These are phyloP conservation scores for Eulithis testata DNA, from an alignment of 2,888 invertebrate species.

Conservation along the genomic window DNA sequence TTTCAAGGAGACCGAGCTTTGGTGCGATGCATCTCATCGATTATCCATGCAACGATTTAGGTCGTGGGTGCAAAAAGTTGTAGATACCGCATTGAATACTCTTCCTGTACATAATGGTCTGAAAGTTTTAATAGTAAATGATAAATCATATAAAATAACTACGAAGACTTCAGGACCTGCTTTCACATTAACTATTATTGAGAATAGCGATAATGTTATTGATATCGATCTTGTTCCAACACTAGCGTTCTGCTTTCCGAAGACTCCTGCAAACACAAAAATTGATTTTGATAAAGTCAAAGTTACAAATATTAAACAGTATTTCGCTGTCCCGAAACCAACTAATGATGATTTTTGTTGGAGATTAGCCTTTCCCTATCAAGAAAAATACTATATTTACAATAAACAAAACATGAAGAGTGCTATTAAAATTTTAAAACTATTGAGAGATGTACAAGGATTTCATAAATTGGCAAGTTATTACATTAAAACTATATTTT, in stretches of 20 bases:
- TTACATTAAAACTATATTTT: conserved; percentile 66
- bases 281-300: conserved; percentile 54
- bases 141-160: conserved; percentile 49
- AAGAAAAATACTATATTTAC: conserved; percentile 59
- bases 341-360: conserved; percentile 59
- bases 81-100: conserved; percentile 56
- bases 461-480: conserved; percentile 67
- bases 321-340: conserved; percentile 69
- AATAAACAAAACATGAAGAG: conserved; percentile 63
- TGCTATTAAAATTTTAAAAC: conserved; percentile 59
- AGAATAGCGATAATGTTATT: conserved; percentile 52
- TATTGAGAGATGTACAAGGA: conserved; percentile 62
- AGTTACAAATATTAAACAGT: conserved; percentile 46
- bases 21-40: conserved; percentile 58
- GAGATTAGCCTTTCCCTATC: conserved; percentile 67
- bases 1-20: conserved; percentile 57
- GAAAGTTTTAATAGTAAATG: conserved; percentile 50
- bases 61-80: conserved; percentile 66
- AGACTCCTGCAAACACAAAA: conserved; percentile 49
- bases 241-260: conserved; percentile 57
- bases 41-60: conserved; percentile 55
- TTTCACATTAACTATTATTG: conserved; percentile 58
- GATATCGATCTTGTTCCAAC: conserved; percentile 69
- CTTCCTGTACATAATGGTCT: conserved; percentile 53
- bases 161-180: conserved; percentile 65